Conservation (phyloP, 2,797 vertebrate genomes). For the Pipistrellus kuhlii region DNA sequence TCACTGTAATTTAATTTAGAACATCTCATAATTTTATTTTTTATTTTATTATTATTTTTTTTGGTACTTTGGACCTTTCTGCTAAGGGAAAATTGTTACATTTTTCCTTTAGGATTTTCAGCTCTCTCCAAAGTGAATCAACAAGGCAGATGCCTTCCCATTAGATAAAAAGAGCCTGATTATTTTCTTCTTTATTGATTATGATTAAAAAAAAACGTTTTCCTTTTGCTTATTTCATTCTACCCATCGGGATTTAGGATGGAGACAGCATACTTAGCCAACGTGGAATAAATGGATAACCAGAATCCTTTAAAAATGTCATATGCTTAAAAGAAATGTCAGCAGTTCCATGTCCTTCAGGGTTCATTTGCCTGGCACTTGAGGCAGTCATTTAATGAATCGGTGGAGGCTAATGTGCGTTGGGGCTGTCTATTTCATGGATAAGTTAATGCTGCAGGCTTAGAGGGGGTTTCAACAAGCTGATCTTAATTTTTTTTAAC, state of each 20-base stretch:
- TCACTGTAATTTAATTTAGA: background rate
- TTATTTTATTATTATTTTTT: background rate
- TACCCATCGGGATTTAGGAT: slow-evolving; percentile 64
- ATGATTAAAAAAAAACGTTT: slow-evolving; percentile 50
- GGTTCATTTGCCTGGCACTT: slow-evolving; percentile 75
- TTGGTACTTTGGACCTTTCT: background rate
- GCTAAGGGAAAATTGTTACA: background rate
- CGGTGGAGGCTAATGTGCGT: slow-evolving; percentile 69
- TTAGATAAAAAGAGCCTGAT: background rate
- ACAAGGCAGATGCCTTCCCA: background rate
- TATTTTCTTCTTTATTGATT: slow-evolving; percentile 10
- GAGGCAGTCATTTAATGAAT: slow-evolving; percentile 74
- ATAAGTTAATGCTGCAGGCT: slow-evolving; percentile 73
- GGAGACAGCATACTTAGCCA: slow-evolving; percentile 72
- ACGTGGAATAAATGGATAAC: slow-evolving; percentile 61
- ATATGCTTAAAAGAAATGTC: slow-evolving; percentile 83
- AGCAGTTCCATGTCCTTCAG: slow-evolving; percentile 72
- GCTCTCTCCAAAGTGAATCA: background rate
- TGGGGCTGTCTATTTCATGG: slow-evolving; percentile 63
- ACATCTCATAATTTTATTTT: background rate
- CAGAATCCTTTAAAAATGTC: slow-evolving; percentile 79
- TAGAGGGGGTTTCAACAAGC: slow-evolving; percentile 79
- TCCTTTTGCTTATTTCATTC: slow-evolving; percentile 43
- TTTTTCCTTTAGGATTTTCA: slow-evolving; percentile 25
- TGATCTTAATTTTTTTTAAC: slow-evolving; percentile 72